phyloP scores from a whole-genome alignment of 2,113 vertebrate species.

The Delphinapterus leucas region DNA sequence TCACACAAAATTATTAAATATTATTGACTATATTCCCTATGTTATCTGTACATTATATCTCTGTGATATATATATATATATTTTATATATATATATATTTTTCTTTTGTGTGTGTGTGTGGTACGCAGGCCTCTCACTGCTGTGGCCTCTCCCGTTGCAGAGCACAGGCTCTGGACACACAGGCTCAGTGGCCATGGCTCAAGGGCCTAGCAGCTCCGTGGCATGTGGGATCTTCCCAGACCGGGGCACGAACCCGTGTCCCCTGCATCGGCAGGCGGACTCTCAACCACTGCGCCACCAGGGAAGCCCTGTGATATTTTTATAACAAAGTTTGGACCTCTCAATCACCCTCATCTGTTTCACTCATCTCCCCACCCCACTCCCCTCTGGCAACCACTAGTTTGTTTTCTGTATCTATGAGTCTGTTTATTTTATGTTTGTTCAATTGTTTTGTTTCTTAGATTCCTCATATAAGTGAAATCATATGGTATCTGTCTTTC shows the following conservation, averaged over 20 bases:
- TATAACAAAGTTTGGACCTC: not conserved
- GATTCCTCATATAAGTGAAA: not conserved
- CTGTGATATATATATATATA: no score
- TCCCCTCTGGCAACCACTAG: not conserved
- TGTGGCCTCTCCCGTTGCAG: no score
- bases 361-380: not conserved
- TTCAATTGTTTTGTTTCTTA: not conserved
- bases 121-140: no score
- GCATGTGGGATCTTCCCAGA: no score
- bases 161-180: no score
- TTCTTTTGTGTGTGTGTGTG: no score
- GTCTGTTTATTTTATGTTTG: not conserved
- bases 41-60: not conserved
- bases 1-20: not conserved
- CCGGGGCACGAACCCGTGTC: no score
- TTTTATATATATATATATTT: no score
- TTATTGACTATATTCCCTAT: not conserved
- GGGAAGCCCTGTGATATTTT: not conserved
- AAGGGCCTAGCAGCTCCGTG: no score
- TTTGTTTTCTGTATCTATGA: not conserved
- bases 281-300: no score
- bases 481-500: not conserved
- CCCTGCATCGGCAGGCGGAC: no score
- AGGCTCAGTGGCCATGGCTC: no score
- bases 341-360: not conserved